Evolutionary conservation across 2,113 vertebrate genomes (phyloP).

Genomic region (Colossoma macropomum): DNA sequence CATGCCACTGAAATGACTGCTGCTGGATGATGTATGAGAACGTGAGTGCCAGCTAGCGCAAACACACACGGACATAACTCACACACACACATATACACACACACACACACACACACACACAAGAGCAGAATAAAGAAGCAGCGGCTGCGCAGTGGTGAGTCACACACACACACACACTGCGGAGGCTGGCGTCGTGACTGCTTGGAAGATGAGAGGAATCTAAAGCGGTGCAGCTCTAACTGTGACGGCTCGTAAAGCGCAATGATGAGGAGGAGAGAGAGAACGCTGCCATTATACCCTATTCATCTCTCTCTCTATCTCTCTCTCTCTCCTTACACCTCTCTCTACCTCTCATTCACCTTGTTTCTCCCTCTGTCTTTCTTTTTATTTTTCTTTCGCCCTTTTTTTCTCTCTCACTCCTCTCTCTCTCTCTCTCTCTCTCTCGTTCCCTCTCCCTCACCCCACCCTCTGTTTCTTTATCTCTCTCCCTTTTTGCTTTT

Average conservation of each 20-base stretch:
- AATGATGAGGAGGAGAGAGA: neutral
- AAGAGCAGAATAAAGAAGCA: neutral
- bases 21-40: constrained; percentile 44
- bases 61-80: neutral
- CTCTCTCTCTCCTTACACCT: neutral
- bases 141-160: neutral
- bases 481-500: neutral
- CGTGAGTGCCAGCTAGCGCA: constrained; percentile 36
- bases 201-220: neutral
- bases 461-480: neutral
- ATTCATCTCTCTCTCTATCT: neutral
- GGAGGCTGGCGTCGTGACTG: constrained; percentile 37
- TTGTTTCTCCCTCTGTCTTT: neutral
- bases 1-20: constrained; percentile 5
- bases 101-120: neutral
- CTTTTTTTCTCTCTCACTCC: neutral
- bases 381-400: neutral
- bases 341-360: neutral
- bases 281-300: neutral
- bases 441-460: neutral
- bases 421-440: neutral
- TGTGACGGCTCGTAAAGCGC: neutral
- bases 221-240: neutral
- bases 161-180: constrained; percentile 7
- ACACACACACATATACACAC: neutral